Evolutionary conservation across 2,113 vertebrate genomes (phyloP), one percentile per base, ranked within the genome.

Genomic region (Rhinichthys klamathensis): DNA sequence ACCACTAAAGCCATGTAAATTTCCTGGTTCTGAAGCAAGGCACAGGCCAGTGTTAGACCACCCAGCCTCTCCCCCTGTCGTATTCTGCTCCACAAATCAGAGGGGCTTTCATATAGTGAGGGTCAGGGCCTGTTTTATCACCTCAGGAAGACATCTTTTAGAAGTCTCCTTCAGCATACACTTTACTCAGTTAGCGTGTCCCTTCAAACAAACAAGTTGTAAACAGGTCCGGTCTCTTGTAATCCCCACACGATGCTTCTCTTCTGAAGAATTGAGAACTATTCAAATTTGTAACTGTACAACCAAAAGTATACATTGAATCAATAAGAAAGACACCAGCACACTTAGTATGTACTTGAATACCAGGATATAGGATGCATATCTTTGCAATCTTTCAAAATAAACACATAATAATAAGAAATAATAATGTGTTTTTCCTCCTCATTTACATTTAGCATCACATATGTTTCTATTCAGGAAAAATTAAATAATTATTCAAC

Each of bases 1-100:
- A 87, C 87, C 91, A 91, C 93, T 93, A 93, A 93, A 93, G 90
- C 85, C 61, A 94, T 93, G 92, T 94, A 93, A 92, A 94, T 94
- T 89, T 90, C 82, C 89, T 93, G 88, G 90, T 46, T 81, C 84
- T 86, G 89, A 89, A 90, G 84, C 91, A 85, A 88, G 90, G 91
- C 90, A 89, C 91, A 91, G 92, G 91, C 89, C 83, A 35, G 84
- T 75, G 82, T 87, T 85, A 87, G 93, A 95, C 93, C 94, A 94
- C 93, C 93, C 94, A 95, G 91, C 88, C 90, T 89, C 87, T 84
- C 44, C 84, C 84, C 89, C 90, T 91, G 90, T 69, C 85, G 88
- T 87, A 74, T 88, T 80, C 74, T 61, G 85, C 88, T 87, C 92
- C 88, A 92, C 92, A 91, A 93, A 94, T 93, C 90, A 88, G 72